These are phyloP conservation scores for Styela plicata DNA, from an alignment of 23 tunicate genomes.

Conservation along the genomic window DNA sequence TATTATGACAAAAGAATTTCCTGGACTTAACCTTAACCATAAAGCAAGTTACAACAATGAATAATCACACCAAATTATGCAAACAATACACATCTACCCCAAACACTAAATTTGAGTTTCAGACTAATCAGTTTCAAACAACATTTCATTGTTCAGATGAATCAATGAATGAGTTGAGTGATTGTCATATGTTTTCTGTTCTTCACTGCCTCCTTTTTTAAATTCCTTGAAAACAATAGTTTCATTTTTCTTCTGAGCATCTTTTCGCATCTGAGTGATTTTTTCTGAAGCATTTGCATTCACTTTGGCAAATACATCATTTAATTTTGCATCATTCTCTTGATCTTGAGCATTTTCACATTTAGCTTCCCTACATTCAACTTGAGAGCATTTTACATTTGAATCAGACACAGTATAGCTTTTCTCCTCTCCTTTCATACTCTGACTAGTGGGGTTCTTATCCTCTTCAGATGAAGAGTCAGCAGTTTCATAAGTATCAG, in stretches of 20 bases:
- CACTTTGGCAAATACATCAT: background rate
- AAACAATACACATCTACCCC: no score
- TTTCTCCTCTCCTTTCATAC: no score
- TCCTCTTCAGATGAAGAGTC: conserved; percentile 17
- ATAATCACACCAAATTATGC: no score
- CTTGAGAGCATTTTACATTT: background rate
- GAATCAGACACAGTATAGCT: background rate
- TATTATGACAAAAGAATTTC: no score
- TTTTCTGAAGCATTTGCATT: background rate
- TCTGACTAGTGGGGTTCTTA: background rate
- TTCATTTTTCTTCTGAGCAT: background rate
- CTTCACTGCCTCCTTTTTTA: background rate
- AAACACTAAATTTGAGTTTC: no score
- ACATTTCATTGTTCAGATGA: conserved; percentile 11
- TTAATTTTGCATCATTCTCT: background rate
- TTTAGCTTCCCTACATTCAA: no score
- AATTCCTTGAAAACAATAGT: background rate
- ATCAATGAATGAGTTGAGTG: conserved; percentile 6
- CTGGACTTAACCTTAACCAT: no score
- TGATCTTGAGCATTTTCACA: no score
- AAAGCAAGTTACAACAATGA: no score
- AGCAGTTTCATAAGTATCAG: conserved; percentile 12
- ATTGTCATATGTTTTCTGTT: background rate
- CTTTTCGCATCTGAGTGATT: background rate
- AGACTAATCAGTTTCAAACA: conserved; percentile 23